These are phyloP conservation scores for Diabrotica undecimpunctata DNA, from an alignment of 1,140 invertebrate species.

Conservation along the genomic window DNA sequence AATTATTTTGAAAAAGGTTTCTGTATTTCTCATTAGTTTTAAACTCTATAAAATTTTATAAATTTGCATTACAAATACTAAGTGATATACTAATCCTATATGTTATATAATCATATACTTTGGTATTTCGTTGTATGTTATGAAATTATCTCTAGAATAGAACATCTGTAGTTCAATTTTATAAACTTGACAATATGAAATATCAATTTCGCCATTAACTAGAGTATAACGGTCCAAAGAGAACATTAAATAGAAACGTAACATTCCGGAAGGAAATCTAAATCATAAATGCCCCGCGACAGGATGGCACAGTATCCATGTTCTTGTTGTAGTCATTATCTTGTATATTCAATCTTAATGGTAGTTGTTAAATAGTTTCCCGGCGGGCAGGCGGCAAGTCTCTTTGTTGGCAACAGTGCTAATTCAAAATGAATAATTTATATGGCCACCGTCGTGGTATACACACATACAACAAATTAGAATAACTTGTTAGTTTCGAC, in stretches of 20 bases:
- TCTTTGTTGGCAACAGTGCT: constrained; percentile 21
- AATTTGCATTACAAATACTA: no score
- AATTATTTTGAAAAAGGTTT: no score
- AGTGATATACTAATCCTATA: no score
- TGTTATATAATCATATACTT: no score
- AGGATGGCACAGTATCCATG: constrained; percentile 15
- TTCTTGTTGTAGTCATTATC: constrained; percentile 34
- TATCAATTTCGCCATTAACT: no score
- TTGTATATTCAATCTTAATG: constrained; percentile 43
- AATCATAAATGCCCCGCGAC: constrained; percentile 11
- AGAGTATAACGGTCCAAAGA: constrained; percentile 1
- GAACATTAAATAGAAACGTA: constrained; percentile 5
- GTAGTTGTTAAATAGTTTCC: constrained; percentile 43
- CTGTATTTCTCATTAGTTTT: no score
- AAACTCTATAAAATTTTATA: no score
- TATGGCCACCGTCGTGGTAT: constrained; percentile 19
- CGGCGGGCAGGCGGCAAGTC: constrained; percentile 10
- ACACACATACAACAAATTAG: constrained; percentile 32
- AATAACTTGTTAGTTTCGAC: constrained; percentile 21
- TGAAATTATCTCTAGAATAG: no score
- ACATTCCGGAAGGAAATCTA: constrained; percentile 9
- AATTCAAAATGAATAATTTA: constrained; percentile 40
- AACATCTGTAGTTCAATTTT: no score
- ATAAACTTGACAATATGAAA: no score
- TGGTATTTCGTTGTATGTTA: no score